Percentiles rank a stretch among this genome's conserved stretches.
Evolutionary conservation across 2,797 vertebrate species (phyloP).

Genomic region (Hylomyscus alleni): DNA sequence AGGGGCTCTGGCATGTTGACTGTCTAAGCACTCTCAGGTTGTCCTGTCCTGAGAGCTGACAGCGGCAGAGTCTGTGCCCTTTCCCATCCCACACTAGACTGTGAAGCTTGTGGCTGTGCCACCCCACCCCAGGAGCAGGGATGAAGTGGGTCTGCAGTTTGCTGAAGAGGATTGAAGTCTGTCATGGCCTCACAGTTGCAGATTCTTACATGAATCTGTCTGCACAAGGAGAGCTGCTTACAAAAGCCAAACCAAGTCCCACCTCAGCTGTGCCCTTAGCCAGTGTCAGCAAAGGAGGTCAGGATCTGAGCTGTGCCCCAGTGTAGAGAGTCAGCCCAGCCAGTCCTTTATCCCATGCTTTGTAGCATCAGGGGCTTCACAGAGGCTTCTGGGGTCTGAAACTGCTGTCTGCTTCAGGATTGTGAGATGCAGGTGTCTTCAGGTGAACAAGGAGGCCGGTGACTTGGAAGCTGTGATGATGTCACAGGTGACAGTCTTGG

Average conservation of each 20-base stretch:
- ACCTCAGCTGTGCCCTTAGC: background rate
- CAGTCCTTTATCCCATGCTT: background rate
- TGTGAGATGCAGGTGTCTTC: rapidly evolving
- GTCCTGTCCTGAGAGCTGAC: background rate
- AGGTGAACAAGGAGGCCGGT: rapidly evolving
- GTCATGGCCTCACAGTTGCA: background rate
- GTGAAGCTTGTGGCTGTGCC: background rate
- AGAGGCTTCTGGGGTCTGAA: rapidly evolving
- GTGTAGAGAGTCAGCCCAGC: no score
- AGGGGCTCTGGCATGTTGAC: background rate
- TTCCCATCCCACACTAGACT: background rate
- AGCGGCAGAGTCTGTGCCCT: background rate
- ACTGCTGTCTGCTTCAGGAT: rapidly evolving
- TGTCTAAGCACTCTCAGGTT: background rate
- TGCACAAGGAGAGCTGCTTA: background rate
- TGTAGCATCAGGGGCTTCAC: background rate
- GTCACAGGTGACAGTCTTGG: rapidly evolving
- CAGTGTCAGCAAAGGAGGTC: background rate
- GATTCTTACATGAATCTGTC: background rate
- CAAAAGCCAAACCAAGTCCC: background rate
- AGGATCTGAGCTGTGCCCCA: rapidly evolving
- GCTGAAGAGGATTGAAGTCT: background rate
- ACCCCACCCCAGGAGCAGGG: no score
- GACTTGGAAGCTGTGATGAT: rapidly evolving
- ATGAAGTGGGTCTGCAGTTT: no score